phyloP scores from a whole-genome alignment of 2,113 vertebrate genomes.

The Camarhynchus parvulus region DNA sequence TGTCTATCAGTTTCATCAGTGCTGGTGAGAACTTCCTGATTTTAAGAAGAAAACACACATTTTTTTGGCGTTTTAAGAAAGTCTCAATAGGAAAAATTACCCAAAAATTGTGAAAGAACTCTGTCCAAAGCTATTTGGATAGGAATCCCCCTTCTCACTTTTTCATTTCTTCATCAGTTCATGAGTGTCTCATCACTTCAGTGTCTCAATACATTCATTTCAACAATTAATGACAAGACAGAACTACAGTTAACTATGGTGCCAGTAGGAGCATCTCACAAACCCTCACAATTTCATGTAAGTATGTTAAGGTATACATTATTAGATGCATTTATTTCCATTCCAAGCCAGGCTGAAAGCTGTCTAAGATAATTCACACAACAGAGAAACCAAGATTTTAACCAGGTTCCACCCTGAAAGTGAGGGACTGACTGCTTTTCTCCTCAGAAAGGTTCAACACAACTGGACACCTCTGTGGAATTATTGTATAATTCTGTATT shows the following conservation, averaged over 20 bases:
- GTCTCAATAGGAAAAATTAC: not conserved
- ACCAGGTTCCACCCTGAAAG: not conserved
- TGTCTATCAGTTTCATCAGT: not conserved
- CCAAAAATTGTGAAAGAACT: not conserved
- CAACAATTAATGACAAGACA: not conserved
- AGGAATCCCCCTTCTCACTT: not conserved
- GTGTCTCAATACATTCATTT: not conserved
- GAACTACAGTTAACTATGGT: not conserved
- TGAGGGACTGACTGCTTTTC: not conserved
- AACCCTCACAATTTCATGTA: rapidly evolving
- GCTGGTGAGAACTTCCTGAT: not conserved
- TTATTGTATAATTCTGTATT: not conserved
- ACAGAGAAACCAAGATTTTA: not conserved
- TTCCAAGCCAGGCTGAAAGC: not conserved
- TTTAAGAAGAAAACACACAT: not conserved
- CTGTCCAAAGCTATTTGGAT: not conserved
- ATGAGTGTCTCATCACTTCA: not conserved
- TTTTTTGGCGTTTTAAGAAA: not conserved
- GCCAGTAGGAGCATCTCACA: not conserved
- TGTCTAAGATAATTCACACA: not conserved
- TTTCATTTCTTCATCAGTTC: not conserved
- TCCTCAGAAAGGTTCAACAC: not conserved
- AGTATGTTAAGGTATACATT: not conserved
- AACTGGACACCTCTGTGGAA: not conserved
- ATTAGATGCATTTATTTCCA: not conserved